These are phyloP conservation scores for Amblyteles armatorius DNA, from an alignment of 2,888 invertebrate genomes.

Conservation along the genomic window DNA sequence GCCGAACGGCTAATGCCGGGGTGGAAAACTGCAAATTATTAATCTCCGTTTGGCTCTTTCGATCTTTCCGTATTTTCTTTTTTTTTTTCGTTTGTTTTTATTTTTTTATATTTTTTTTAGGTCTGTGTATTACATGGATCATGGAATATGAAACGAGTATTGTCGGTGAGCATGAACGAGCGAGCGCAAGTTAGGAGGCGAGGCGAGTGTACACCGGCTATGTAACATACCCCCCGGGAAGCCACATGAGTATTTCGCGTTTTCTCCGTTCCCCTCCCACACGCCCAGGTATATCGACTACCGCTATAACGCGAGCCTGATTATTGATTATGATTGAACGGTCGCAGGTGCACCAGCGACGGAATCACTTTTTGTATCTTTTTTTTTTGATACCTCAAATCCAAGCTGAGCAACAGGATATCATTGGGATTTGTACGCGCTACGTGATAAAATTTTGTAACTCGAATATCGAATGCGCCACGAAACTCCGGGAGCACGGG, in stretches of 20 bases:
- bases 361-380: slow-evolving; percentile 7
- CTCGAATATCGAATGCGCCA: slow-evolving; percentile 56
- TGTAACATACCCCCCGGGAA: slow-evolving; percentile 35
- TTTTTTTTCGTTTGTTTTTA: slow-evolving; percentile 12
- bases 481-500: slow-evolving; percentile 48
- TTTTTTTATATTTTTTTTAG: not conserved
- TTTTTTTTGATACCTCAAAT: slow-evolving; percentile 26
- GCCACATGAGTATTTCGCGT: slow-evolving; percentile 50
- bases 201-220: slow-evolving; percentile 1
- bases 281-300: not conserved
- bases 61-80: slow-evolving; percentile 47
- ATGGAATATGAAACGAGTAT: slow-evolving; percentile 79
- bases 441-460: slow-evolving; percentile 48
- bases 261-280: slow-evolving; percentile 52
- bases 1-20: slow-evolving; percentile 79
- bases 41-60: slow-evolving; percentile 75
- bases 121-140: slow-evolving; percentile 77
- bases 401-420: not conserved
- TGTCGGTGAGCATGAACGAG: slow-evolving; percentile 69
- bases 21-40: slow-evolving; percentile 83
- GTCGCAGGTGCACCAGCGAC: slow-evolving; percentile 57
- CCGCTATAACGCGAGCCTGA: not conserved
- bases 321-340: slow-evolving; percentile 66
- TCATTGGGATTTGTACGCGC: slow-evolving; percentile 36
- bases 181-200: not conserved